phyloP scores from a whole-genome alignment of 2,888 invertebrate genomes.

The Drosophila meridiana region DNA sequence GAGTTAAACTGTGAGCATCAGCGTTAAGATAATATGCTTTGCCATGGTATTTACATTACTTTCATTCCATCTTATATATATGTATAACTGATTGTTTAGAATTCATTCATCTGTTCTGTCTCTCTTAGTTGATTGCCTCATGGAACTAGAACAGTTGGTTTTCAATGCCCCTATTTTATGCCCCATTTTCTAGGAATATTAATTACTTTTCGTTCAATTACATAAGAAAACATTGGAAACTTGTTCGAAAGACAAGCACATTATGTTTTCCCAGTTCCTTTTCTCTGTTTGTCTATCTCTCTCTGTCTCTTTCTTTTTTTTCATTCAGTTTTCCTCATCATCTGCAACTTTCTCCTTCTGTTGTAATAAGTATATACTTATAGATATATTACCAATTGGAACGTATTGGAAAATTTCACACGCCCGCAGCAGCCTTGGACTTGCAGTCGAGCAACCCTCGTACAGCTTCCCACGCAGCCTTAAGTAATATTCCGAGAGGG shows the following conservation, averaged over 20 bases:
- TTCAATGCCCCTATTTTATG: constrained; percentile 20
- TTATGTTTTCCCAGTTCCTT: constrained; percentile 1
- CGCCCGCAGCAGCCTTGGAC: constrained; percentile 64
- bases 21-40: not conserved
- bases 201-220: constrained; percentile 74
- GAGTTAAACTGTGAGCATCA: not conserved
- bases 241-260: constrained; percentile 17
- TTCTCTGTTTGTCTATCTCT: not conserved
- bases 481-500: constrained; percentile 22
- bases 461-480: constrained; percentile 69
- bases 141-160: not conserved
- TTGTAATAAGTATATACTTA: constrained; percentile 9
- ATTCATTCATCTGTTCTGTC: too few relatives aligned
- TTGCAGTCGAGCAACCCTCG: constrained; percentile 39
- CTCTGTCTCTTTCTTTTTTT: not conserved
- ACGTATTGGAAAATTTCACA: constrained; percentile 75
- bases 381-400: constrained; percentile 56
- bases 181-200: constrained; percentile 49
- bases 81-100: too few relatives aligned
- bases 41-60: too few relatives aligned
- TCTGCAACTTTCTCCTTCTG: not conserved
- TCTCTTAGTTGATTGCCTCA: not conserved
- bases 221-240: constrained; percentile 28
- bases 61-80: too few relatives aligned
- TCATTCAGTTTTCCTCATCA: not conserved